phyloP scores from a whole-genome alignment of 2,888 invertebrate genomes.

The Drosophila prostipennis region DNA sequence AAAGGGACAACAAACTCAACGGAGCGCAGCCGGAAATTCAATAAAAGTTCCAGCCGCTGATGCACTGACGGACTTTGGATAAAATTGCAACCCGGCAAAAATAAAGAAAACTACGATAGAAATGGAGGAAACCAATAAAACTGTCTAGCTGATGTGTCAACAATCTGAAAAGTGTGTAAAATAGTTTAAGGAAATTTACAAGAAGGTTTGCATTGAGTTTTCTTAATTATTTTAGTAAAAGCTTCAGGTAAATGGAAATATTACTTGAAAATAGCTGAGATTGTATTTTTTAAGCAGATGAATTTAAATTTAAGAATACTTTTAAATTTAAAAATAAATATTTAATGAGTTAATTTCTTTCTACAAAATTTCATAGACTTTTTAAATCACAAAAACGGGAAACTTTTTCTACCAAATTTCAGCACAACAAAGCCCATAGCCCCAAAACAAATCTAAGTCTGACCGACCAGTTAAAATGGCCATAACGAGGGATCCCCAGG shows the following conservation, averaged over 20 bases:
- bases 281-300: no score
- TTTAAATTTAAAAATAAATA: no score
- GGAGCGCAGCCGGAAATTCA: conserved; percentile 72
- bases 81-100: conserved; percentile 57
- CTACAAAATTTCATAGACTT: background rate
- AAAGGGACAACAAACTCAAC: conserved; percentile 46
- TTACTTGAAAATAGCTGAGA: no score
- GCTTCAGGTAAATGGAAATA: no score
- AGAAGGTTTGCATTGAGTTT: background rate
- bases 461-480: conserved; percentile 1
- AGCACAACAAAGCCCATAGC: no score
- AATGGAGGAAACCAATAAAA: conserved; percentile 9
- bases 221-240: background rate
- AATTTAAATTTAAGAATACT: no score
- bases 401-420: background rate
- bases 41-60: conserved; percentile 77
- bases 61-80: conserved; percentile 69
- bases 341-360: no score
- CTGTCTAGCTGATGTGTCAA: conserved; percentile 18
- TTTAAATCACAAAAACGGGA: background rate
- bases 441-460: background rate
- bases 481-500: background rate
- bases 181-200: background rate
- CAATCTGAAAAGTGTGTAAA: conserved; percentile 36
- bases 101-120: conserved; percentile 44